Conservation (phyloP, 2,797 vertebrate genomes). For the Borostomias antarcticus region DNA sequence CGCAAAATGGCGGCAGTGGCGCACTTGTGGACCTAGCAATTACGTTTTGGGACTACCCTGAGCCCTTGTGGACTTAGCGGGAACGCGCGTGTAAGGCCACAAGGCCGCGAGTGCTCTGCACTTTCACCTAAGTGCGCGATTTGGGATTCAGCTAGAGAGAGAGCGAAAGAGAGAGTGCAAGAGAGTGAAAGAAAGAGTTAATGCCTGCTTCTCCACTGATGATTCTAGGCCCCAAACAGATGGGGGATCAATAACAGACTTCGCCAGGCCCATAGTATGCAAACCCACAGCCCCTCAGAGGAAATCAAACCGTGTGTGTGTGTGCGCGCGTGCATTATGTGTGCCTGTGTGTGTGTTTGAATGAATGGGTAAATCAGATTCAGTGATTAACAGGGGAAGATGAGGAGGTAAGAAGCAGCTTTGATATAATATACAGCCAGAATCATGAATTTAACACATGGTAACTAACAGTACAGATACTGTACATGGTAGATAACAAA, state of each 20-base stretch:
- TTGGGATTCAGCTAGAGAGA: background rate
- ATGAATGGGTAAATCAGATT: conserved; percentile 13
- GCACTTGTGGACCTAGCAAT: no score
- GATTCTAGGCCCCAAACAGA: conserved; percentile 45
- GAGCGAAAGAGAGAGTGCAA: background rate
- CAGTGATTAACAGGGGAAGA: conserved; percentile 3
- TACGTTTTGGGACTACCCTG: no score
- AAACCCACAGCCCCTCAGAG: conserved; percentile 36
- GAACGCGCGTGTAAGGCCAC: background rate
- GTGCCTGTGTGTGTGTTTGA: background rate
- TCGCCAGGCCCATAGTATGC: conserved; percentile 38
- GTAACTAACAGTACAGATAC: background rate
- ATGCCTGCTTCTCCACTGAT: conserved; percentile 48
- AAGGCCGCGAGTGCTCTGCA: no score
- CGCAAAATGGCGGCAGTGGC: no score
- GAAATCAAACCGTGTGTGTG: conserved; percentile 43
- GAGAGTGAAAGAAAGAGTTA: background rate
- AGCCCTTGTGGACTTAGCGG: no score
- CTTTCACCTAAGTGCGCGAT: no score
- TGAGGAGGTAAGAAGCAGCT: background rate
- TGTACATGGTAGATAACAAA: no score
- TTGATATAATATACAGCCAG: background rate
- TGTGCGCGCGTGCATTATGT: conserved; percentile 24
- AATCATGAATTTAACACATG: background rate
- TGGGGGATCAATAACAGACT: conserved; percentile 56